These are phyloP conservation scores for Prionace glauca DNA, from an alignment of 2,797 vertebrate genomes.

Conservation along the genomic window DNA sequence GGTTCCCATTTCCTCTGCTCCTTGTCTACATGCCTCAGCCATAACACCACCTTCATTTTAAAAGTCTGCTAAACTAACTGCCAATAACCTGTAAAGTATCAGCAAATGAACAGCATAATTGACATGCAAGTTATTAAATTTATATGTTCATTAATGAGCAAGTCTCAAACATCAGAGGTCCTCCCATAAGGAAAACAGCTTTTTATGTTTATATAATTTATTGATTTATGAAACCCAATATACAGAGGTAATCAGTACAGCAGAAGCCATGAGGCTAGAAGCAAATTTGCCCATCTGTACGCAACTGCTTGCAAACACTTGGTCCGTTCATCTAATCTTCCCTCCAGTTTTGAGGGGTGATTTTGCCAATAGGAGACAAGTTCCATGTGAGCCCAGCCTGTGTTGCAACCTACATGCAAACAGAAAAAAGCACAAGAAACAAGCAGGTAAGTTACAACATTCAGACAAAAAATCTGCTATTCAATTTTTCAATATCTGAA, in stretches of 20 bases:
- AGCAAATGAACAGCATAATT: not conserved
- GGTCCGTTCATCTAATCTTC: slow-evolving; percentile 42
- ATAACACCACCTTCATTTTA: not conserved
- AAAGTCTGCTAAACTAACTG: not conserved
- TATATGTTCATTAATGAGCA: not conserved
- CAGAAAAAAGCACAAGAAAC: slow-evolving; percentile 42
- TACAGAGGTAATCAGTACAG: slow-evolving; percentile 24
- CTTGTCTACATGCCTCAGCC: not conserved
- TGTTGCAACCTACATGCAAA: slow-evolving; percentile 55
- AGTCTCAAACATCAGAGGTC: not conserved
- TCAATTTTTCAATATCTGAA: not conserved
- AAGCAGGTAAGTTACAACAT: not conserved
- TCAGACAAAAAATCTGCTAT: not conserved
- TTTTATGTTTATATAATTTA: slow-evolving; percentile 13
- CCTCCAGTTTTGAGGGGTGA: slow-evolving; percentile 61
- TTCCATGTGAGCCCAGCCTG: slow-evolving; percentile 58
- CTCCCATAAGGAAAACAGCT: not conserved
- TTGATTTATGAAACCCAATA: slow-evolving; percentile 12
- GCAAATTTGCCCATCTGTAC: not conserved
- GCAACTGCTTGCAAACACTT: not conserved
- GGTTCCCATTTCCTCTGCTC: not conserved
- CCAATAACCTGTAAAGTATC: no score
- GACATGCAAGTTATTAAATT: not conserved
- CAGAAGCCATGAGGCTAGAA: not conserved
- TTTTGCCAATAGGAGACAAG: slow-evolving; percentile 60